Evolutionary conservation across 2,797 vertebrate species (phyloP), one percentile per base, ranked within the genome.

Genomic region (Phyllotis vaccarum): DNA sequence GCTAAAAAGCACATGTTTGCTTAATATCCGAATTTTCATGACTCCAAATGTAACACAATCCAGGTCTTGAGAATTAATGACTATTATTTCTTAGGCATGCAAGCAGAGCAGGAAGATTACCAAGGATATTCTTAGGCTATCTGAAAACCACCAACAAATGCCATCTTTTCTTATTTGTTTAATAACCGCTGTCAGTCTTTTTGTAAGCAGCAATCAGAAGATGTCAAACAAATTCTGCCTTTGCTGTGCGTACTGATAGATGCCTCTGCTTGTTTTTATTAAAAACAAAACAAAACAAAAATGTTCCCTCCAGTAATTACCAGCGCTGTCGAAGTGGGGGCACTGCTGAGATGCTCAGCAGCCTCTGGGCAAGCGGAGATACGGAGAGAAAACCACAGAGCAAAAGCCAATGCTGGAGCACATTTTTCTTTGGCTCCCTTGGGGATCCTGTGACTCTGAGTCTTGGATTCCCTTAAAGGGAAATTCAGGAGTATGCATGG

Each of bases 141-240:
- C 64, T 66, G 40, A 95, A 87, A 64, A 96, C 79, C 46, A 14
- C 60, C 64, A 94, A 90, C 62, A 95, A 96, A 93, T 12, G 96
- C 95, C 21, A 70, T 95, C 92, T 72, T 49, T 95, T 95, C 89
- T 95, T 98, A 95, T 97, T 98, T 98, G 97, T 97, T 98, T 98
- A 98, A 98, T 98, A 96, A 98, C 98, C 97, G 96, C 97, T 98
- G 98, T 98, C 98, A 98, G 90, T 97, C 98, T 97, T 98, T 98
- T 98, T 98, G 98, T 98, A 98, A 97, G 97, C 98, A 98, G 97
- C 97, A 98, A 99, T 99, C 98, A 99, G 98, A 99, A 99, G 98
- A 99, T 98, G 98, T 99, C 99, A 99, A 99, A 99, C 97, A 98
- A 98, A 98, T 98, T 99, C 97, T 98, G 95, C 98, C 97, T 89